Evolutionary conservation across 2,888 invertebrate genomes (phyloP), one percentile per base, ranked within the genome.

Genomic region (Pharmacophagus antenor): DNA sequence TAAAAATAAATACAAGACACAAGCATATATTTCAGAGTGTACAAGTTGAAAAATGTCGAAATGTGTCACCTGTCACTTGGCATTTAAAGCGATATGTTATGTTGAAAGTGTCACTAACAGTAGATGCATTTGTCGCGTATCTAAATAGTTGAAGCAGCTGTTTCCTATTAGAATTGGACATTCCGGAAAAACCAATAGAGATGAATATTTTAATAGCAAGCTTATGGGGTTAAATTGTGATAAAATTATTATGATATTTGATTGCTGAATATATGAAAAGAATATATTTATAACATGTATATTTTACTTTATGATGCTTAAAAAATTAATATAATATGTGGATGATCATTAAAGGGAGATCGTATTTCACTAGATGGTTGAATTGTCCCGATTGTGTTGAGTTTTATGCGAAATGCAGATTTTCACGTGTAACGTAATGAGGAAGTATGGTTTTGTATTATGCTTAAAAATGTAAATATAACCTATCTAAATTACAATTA

Each of bases 21-120:
- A 69, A 66, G 68, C 68, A 73, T 75, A 84, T 88, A 85, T 88
- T 86, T 87, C 85, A 88, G 83, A 83, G 84, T 79, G 80, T 86
- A 88, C 88, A 88, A 88, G 88, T 88, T 88, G 86, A 89, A 85
- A 88, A 88, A 89, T 89, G 88, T 88, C 83, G 85, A 89, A 88
- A 90, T 87, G 89, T 90, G 90, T 90, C 90, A 88, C 85, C 89
- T 90, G 90, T 90, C 90, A 89, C 81, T 88, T 77, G 89, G 85
- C 80, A 84, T 90, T 90, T 89, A 90, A 84, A 87, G 80, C 88
- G 84, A 89, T 89, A 88, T 88, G 88, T 89, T 89, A 86, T 85
- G 87, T 79, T 79, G 80, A 75, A 85, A 82, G 82, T 80, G 82
- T 78, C 80, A 72, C 70, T 70, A 68, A 71, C 67, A 72, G 77